A percentile compares a stretch with the other conserved stretches of the same genome.
Evolutionary conservation across 2,797 vertebrate genomes (phyloP).

Genomic region (Acipenser oxyrinchus): DNA sequence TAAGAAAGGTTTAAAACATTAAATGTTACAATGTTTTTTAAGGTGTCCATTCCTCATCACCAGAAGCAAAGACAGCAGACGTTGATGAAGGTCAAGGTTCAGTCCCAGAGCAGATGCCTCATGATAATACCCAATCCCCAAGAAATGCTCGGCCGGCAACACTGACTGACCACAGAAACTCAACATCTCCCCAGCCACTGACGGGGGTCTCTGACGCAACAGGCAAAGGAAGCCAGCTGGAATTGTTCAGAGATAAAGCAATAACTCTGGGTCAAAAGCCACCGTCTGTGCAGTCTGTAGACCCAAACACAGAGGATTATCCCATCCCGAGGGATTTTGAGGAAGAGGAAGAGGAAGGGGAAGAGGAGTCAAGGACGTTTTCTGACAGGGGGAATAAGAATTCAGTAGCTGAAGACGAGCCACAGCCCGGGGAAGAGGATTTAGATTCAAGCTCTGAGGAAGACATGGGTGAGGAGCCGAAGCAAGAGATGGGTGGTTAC

Average conservation of each 20-base stretch:
- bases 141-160: too few species aligned
- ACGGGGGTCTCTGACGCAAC: background rate
- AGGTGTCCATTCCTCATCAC: background rate
- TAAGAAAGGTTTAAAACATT: slow-evolving; percentile 15
- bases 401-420: background rate
- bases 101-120: background rate
- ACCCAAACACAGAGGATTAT: background rate
- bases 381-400: background rate
- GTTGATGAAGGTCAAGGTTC: background rate
- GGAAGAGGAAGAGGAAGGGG: background rate
- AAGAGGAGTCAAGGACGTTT: background rate
- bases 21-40: background rate
- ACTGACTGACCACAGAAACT: background rate
- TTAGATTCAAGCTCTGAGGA: slow-evolving; percentile 4
- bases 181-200: background rate
- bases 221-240: background rate
- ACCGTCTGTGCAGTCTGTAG: background rate
- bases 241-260: background rate
- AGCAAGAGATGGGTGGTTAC: background rate
- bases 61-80: background rate
- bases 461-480: background rate
- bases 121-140: background rate
- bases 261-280: background rate
- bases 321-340: background rate
- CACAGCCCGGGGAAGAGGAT: background rate